Percentiles rank a stretch among this genome's conserved stretches.
Evolutionary conservation across 2,888 invertebrate species (phyloP).

Genomic region (Epsilonema sp.): DNA sequence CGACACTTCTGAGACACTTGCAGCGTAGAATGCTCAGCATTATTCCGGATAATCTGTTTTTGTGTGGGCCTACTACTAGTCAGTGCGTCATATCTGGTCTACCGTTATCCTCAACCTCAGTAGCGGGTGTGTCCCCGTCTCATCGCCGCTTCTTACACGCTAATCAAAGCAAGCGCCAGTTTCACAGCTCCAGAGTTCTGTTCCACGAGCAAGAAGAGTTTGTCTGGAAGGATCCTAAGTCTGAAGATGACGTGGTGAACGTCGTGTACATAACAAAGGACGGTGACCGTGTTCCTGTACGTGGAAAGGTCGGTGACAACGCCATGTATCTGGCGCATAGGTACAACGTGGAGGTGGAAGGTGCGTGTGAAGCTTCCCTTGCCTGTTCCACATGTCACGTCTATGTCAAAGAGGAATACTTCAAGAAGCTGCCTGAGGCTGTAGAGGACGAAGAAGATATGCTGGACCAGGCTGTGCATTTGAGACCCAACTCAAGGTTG

Average conservation of each 20-base stretch:
- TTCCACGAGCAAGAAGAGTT: slow-evolving; percentile 44
- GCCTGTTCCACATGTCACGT: slow-evolving; percentile 97
- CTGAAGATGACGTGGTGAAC: slow-evolving; percentile 65
- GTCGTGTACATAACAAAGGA: slow-evolving; percentile 62
- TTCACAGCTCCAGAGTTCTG: too few species aligned
- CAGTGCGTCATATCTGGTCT: too few species aligned
- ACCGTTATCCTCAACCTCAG: too few species aligned
- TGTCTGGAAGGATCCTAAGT: slow-evolving; percentile 76
- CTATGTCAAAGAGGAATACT: slow-evolving; percentile 58
- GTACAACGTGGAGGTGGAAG: slow-evolving; percentile 77
- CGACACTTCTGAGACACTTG: too few species aligned
- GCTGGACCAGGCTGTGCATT: slow-evolving; percentile 82
- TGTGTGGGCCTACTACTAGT: too few species aligned
- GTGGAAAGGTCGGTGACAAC: slow-evolving; percentile 90
- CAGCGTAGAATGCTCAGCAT: too few species aligned
- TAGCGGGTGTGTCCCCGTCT: too few species aligned
- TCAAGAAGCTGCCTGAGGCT: slow-evolving; percentile 52
- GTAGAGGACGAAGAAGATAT: slow-evolving; percentile 83
- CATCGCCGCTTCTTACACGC: too few species aligned
- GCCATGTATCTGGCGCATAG: slow-evolving; percentile 69
- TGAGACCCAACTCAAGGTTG: slow-evolving; percentile 80
- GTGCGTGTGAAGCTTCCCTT: slow-evolving; percentile 90
- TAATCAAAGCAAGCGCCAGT: too few species aligned
- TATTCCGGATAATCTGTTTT: too few species aligned
- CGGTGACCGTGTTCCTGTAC: slow-evolving; percentile 51